phyloP scores from a whole-genome alignment of 2,797 vertebrate genomes.

The Macropus fuliginosus region DNA sequence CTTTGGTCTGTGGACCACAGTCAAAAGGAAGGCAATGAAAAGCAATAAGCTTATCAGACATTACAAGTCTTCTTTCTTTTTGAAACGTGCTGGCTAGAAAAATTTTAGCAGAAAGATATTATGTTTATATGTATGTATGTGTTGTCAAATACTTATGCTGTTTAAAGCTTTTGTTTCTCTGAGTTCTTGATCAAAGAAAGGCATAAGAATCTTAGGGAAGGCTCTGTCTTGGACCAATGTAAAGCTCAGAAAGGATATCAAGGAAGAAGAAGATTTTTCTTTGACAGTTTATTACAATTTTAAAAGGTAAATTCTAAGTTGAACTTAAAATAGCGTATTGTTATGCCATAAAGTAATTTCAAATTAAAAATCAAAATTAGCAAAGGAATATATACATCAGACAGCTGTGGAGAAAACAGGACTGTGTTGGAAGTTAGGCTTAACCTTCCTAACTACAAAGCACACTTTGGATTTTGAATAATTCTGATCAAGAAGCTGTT shows the following conservation, averaged over 20 bases:
- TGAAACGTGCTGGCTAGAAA: background rate
- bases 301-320: slow-evolving; percentile 46
- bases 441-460: background rate
- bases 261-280: background rate
- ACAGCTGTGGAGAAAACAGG: background rate
- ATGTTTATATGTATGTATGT: too few species aligned
- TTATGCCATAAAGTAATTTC: background rate
- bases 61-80: background rate
- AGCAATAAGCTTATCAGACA: background rate
- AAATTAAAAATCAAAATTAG: background rate
- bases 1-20: background rate
- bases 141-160: background rate
- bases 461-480: background rate
- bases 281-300: background rate
- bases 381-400: background rate
- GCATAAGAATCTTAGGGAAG: background rate
- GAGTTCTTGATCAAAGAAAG: background rate
- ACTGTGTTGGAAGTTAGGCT: background rate
- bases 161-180: background rate
- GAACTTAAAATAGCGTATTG: slow-evolving; percentile 22
- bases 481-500: background rate
- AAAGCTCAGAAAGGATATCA: background rate
- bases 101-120: background rate
- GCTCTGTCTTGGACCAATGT: background rate
- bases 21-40: background rate